Evolutionary conservation across 2,113 vertebrate genomes (phyloP), one percentile per base, ranked within the genome.

Genomic region (Tragulus kanchil): DNA sequence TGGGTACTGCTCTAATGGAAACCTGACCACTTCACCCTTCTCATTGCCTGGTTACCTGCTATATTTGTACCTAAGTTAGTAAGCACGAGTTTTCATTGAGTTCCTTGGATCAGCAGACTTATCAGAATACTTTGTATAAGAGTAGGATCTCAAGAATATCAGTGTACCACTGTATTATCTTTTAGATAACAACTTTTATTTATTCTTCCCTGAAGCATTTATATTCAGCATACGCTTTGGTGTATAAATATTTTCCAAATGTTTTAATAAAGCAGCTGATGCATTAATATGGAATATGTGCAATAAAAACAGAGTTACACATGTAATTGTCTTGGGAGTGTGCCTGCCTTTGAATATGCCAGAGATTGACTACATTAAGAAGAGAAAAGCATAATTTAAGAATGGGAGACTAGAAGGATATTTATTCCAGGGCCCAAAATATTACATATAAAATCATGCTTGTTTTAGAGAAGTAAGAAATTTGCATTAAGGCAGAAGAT

Each of bases 181-280:
- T 92, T 93, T 36, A 93, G 23, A 69, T 62, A 28, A 97, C 85
- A 45, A 1, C 8, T 90, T 88, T 52, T 65, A 77, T 65, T 93
- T 93, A 85, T 84, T 81, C 26, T 67, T 89, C 31, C 85, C 17
- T 67, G 85, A 94, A 67, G 11, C 23, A 91, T 95, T 94, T 97
- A 85, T 28, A 87, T 19, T 86, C 15, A 93, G 73, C n/a, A 87
- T 14, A 85, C 6, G 67, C 5, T 83, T 58, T 54, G 45, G 48
- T 36, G 48, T 19, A 73, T 89, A 31, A 92, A 89, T 79, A 81
- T 58, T 94, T 93, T 90, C 17, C 17, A 96, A 94, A 81, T 77
- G 84, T 93, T 95, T 93, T 93, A 93, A 81, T 81, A 93, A 97
- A 93, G n/a, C 31, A 95, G 71, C 42, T 84, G 89, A 93, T 84